Conservation (phyloP, 2,888 invertebrate genomes). For the Oxyscelio sp. region DNA sequence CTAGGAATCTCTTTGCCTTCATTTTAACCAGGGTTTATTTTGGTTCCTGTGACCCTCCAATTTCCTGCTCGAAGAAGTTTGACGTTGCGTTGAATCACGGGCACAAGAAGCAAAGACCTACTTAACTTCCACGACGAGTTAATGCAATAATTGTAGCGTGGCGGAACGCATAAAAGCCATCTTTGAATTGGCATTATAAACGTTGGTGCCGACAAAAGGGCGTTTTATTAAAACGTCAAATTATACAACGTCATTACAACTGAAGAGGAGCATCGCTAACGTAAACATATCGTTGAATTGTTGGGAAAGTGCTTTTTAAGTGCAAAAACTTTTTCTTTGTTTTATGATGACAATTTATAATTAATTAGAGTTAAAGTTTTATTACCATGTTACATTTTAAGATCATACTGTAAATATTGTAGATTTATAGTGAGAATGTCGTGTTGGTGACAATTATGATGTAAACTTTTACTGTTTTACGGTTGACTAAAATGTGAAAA, state of each 20-base stretch:
- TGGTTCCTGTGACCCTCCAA: slow-evolving; percentile 80
- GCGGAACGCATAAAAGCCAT: slow-evolving; percentile 34
- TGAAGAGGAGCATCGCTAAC: slow-evolving; percentile 15
- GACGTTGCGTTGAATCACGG: slow-evolving; percentile 73
- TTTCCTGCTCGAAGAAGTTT: slow-evolving; percentile 80
- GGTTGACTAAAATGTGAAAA: no score
- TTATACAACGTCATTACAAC: not conserved
- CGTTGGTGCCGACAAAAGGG: slow-evolving; percentile 13
- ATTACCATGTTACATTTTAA: no score
- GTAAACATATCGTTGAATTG: slow-evolving; percentile 17
- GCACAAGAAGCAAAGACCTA: slow-evolving; percentile 19
- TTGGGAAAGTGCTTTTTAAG: not conserved
- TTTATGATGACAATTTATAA: not conserved
- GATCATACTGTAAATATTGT: no score
- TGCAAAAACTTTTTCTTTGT: not conserved
- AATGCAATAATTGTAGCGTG: slow-evolving; percentile 78
- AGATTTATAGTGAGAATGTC: no score
- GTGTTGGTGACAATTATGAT: no score
- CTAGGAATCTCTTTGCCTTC: slow-evolving; percentile 80
- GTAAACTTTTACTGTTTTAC: no score
- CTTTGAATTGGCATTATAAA: slow-evolving; percentile 27
- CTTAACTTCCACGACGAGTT: slow-evolving; percentile 45
- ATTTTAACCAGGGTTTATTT: slow-evolving; percentile 69
- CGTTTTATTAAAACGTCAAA: slow-evolving; percentile 29
- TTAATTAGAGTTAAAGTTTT: no score